Percentiles rank a stretch among this genome's conserved stretches.
These are phyloP conservation scores for Lacerta bilineata DNA, from an alignment of 2,797 vertebrate species.

Conservation along the genomic window DNA sequence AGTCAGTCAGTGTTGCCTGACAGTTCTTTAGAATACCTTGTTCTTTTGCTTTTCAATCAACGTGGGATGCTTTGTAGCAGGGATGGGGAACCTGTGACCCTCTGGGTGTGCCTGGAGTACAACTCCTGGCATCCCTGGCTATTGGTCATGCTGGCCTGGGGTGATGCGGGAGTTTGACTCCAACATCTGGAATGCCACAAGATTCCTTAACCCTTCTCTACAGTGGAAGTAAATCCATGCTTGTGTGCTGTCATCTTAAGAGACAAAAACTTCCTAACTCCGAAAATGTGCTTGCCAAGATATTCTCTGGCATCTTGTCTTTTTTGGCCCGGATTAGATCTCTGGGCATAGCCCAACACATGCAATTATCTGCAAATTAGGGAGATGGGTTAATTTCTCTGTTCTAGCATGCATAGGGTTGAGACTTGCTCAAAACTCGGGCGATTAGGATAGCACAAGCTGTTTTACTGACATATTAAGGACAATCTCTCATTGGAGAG, in stretches of 20 bases:
- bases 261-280: neutral
- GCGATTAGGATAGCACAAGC: neutral
- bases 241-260: neutral
- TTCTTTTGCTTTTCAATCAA: constrained; percentile 3
- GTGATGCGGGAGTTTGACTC: neutral
- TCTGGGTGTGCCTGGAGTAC: neutral
- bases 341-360: neutral
- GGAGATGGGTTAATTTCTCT: neutral
- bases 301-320: neutral
- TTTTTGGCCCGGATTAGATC: neutral
- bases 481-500: neutral
- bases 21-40: neutral
- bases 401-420: neutral
- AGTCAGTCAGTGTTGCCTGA: neutral
- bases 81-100: neutral
- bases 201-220: neutral
- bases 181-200: neutral
- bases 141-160: neutral
- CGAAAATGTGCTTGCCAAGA: neutral
- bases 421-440: neutral
- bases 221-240: neutral
- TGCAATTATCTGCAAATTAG: neutral
- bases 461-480: constrained; percentile 13
- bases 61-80: neutral
- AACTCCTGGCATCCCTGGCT: neutral